phyloP scores from a whole-genome alignment of 2,797 vertebrate species.

The Sarcoramphus papa region DNA sequence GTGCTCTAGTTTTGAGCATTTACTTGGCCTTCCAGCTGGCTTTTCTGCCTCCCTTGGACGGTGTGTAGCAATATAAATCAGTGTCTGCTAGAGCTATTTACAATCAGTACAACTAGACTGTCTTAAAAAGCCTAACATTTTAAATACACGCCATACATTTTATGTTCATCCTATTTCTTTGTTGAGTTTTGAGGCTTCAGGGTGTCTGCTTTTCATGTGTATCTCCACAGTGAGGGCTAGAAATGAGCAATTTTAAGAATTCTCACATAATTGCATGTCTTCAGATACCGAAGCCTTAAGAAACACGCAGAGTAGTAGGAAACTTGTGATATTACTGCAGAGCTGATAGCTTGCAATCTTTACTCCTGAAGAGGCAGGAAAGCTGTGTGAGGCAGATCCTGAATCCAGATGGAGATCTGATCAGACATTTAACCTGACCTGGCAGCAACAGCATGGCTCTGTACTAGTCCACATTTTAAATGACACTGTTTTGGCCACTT shows the following conservation, averaged over 20 bases:
- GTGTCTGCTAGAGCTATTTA: background rate
- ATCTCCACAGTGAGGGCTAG: background rate
- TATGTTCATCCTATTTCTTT: background rate
- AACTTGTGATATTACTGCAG: background rate
- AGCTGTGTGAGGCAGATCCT: background rate
- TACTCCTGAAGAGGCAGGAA: background rate
- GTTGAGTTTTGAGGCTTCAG: background rate
- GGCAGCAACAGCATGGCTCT: background rate
- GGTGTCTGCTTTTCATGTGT: background rate
- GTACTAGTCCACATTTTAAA: background rate
- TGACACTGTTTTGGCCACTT: background rate
- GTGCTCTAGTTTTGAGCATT: background rate
- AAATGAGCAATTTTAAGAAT: background rate
- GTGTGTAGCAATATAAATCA: background rate
- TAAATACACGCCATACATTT: background rate
- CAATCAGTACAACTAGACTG: background rate
- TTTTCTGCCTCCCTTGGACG: background rate
- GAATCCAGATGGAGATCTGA: background rate
- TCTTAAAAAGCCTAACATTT: background rate
- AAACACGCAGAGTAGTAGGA: accelerated
- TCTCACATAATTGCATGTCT: background rate
- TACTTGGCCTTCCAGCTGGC: background rate
- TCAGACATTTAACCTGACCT: background rate
- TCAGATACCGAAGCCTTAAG: background rate
- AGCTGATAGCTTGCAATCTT: background rate